phyloP scores from a whole-genome alignment of 2,797 vertebrate genomes.

The Pogonophryne albipinna region DNA sequence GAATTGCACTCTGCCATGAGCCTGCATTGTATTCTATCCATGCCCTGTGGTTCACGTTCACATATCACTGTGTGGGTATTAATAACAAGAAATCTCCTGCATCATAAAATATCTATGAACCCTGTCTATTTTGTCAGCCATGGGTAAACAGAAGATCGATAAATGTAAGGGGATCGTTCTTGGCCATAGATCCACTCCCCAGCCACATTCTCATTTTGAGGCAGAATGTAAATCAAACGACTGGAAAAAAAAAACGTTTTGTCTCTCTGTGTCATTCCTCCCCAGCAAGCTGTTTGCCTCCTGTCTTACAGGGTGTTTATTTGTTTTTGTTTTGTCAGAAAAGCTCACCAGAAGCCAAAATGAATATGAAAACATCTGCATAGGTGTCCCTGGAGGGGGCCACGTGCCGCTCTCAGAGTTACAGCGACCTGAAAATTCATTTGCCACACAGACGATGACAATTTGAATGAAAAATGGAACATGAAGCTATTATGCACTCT shows the following conservation, averaged over 20 bases:
- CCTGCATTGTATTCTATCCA: background rate
- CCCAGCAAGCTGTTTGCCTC: slow-evolving; percentile 61
- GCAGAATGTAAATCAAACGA: slow-evolving; percentile 57
- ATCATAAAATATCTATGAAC: slow-evolving; percentile 84
- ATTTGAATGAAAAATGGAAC: slow-evolving; percentile 72
- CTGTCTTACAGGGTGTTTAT: slow-evolving; percentile 81
- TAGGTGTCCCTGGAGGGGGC: slow-evolving; percentile 66
- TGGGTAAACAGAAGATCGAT: slow-evolving; percentile 83
- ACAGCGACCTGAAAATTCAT: slow-evolving; percentile 65
- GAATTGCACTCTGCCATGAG: slow-evolving; percentile 6
- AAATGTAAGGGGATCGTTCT: slow-evolving; percentile 75
- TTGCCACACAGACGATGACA: slow-evolving; percentile 61
- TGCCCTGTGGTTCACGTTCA: slow-evolving; percentile 42
- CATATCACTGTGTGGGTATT: slow-evolving; percentile 62
- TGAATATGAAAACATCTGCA: slow-evolving; percentile 80
- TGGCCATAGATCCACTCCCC: slow-evolving; percentile 77
- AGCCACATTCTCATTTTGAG: slow-evolving; percentile 61
- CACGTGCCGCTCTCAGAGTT: slow-evolving; percentile 48
- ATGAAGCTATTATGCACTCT: slow-evolving; percentile 54
- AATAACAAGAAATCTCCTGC: slow-evolving; percentile 76
- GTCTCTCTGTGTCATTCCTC: slow-evolving; percentile 48
- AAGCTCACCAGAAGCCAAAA: slow-evolving; percentile 76
- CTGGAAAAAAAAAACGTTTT: background rate
- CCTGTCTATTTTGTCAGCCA: slow-evolving; percentile 84
- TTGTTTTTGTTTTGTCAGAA: slow-evolving; percentile 76